Conservation (phyloP, 2,888 invertebrate genomes). For the Dicycla oo region DNA sequence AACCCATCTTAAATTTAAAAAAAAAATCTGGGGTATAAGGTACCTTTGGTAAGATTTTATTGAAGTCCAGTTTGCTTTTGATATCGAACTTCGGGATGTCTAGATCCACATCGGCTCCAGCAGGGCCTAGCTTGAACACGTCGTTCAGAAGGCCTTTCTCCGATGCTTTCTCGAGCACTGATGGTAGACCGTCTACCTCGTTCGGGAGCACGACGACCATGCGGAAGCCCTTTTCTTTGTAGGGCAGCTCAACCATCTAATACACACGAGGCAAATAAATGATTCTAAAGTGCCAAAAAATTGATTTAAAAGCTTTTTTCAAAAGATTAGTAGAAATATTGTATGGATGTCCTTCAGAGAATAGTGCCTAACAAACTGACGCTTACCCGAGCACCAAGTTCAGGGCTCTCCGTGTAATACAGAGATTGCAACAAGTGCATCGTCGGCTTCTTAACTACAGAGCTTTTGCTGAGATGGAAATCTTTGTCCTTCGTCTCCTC, state of each 20-base stretch:
- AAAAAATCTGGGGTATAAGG: neutral
- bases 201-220: conserved; percentile 78
- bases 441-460: conserved; percentile 73
- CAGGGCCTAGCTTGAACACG: conserved; percentile 68
- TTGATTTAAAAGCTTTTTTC: neutral
- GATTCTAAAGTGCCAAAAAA: neutral
- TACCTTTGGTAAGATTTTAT: conserved; percentile 75
- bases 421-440: conserved; percentile 73
- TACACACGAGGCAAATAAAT: conserved; percentile 24
- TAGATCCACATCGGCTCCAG: conserved; percentile 67
- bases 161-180: conserved; percentile 71
- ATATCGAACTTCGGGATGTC: conserved; percentile 78
- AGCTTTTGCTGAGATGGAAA: conserved; percentile 69
- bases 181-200: conserved; percentile 73
- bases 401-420: conserved; percentile 69
- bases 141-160: conserved; percentile 72
- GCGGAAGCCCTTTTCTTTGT: conserved; percentile 77
- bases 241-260: conserved; percentile 79
- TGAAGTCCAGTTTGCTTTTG: conserved; percentile 71
- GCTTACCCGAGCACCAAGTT: conserved; percentile 73
- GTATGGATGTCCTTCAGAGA: neutral
- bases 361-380: neutral
- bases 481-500: conserved; percentile 71
- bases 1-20: too few species aligned
- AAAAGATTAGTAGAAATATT: neutral